Base-by-base conservation (phyloP, 2,888 invertebrate genomes). In the Chydorus sphaericus region DNA sequence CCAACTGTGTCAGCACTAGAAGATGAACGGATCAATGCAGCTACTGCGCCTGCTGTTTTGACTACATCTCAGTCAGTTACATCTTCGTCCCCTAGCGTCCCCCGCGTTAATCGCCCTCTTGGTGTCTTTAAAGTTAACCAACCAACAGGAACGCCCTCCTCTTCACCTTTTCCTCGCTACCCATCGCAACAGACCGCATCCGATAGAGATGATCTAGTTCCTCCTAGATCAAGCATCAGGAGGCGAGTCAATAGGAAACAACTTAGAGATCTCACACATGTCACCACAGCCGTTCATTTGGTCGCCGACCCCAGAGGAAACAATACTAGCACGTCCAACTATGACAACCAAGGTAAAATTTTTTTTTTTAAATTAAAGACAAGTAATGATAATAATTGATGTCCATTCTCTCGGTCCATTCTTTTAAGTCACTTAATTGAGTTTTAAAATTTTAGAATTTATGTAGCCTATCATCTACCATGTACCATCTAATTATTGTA, bases 211-310 rank as follows among this genome's bases (percentile, higher is more conserved):
- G 11, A 23, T 4, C 23, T 20, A 14, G 10, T 23, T 6, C 23
- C 39, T 16, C 49, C 48, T 10, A 11, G 30, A 8, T 11, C 33
- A 5, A 48, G 55, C n/a, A 48, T n/a, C 16, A 55, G 49, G 26
- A 48, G 28, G 26, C 26, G 55, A 18, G n/a, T 49, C 36, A 39
- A 29, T 49, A 55, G 49, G 26, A 55, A 55, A 28, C 55, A 55
- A 29, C 48, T 49, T 5, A 48, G 49, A 8, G 33, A 55, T 18
- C 36, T 48, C 48, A 23, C 29, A 11, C 55, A 55, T 23, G 48
- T 33, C 8, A 36, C 33, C 48, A 55, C 36, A 23, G 55, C 55
- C 23, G 55, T 49, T 26, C 55, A 55, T n/a, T 26, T 55, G 20
- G 48, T 55, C 10, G 55, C 55, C 23, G 55, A 55, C 16, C 33